Percentiles rank a stretch among this genome's conserved stretches.
Conservation (phyloP, 2,888 invertebrate genomes). For the Steromphala cineraria region DNA sequence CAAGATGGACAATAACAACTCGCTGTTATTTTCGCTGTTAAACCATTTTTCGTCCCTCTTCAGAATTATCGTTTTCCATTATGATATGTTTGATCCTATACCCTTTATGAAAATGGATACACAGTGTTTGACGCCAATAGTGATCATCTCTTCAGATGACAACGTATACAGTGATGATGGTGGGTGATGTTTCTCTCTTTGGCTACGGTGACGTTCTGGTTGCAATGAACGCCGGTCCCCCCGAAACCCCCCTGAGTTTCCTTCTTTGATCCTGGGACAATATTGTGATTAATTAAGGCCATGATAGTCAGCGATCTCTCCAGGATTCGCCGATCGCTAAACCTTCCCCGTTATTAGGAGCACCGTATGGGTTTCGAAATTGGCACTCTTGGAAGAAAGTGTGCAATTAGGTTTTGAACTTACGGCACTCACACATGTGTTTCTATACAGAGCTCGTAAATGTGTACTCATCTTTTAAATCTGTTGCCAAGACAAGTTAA, state of each 20-base stretch:
- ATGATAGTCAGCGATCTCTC: neutral
- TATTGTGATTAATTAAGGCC: neutral
- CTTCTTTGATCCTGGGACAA: neutral
- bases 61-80: no score
- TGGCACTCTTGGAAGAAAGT: neutral
- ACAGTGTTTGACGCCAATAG: no score
- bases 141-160: no score
- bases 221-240: neutral
- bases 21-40: no score
- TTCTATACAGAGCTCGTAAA: neutral
- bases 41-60: no score
- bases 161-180: no score
- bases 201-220: no score
- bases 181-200: no score
- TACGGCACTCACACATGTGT: neutral
- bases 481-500: no score
- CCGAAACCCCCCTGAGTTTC: neutral
- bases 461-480: neutral
- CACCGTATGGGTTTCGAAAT: neutral
- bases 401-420: neutral
- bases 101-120: no score
- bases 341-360: neutral
- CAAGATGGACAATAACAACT: no score
- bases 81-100: no score
- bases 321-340: neutral